Evolutionary conservation across 92 coral and sea anemone genomes (phyloP), one percentile per base, ranked within the genome.

Genomic region (Zoanthus solanderi): DNA sequence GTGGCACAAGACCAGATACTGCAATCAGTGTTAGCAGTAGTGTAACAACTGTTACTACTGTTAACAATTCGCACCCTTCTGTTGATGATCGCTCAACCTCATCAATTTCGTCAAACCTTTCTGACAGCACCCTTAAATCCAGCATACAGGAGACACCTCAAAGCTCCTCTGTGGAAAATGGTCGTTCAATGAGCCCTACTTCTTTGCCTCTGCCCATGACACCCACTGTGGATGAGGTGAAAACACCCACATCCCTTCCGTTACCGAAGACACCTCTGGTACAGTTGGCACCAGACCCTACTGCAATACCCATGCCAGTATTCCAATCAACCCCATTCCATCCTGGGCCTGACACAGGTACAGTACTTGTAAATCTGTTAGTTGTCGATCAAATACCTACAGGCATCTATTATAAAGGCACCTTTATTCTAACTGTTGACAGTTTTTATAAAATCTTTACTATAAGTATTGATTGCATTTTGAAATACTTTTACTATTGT

Each of bases 61-160:
- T 96, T 31, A 92, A 89, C 83, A 91, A 77, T 67, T 95, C 98
- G 4, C 90, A 87, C 15, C 87, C 79, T 6, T 92, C 96, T 16
- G 90, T 84, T 52, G 95, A 92, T 7, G 94, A 92, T 37, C 88
- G 87, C 72, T 52, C 88, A 12, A 91, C 87, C 47, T 96, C 99
- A 47, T 94, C 96, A 9, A 95, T 91, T 60, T 91, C 98, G 6
- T 94, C 99, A 7, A 91, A 88, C 32, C 87, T 95, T 9, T 96
- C 99, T 28, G 96, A 95, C 86, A 93, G 92, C 78, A 94, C 98
- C 85, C 61, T 94, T 17, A 93, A 73, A 73, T 90, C 96, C 17
- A 92, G 98, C 65, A 67, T 44, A 9, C 92, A 85, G 73, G 88
- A 76, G 83, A 91, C 94, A 23, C 93, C 98, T 10, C 93, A 76